Evolutionary conservation across 2,888 invertebrate species (phyloP).

Genomic region (Laspeyria flexula): DNA sequence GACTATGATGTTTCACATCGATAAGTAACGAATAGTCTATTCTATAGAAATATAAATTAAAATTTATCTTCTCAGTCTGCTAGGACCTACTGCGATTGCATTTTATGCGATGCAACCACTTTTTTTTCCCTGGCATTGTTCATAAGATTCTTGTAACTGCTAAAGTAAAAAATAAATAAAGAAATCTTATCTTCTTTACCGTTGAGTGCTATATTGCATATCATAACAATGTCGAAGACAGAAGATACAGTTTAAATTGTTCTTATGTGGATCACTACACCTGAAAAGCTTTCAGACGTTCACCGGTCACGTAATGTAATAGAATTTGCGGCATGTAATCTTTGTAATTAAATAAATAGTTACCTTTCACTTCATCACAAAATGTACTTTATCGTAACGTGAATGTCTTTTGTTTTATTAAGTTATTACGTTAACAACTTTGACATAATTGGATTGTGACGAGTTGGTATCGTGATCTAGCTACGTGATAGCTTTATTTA

Average conservation of each 20-base stretch:
- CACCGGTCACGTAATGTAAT: constrained; percentile 28
- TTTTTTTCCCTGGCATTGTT: no score
- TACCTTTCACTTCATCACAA: constrained; percentile 44
- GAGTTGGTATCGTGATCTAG: neutral
- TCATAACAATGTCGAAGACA: constrained; percentile 14
- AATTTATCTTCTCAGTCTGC: no score
- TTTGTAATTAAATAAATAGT: constrained; percentile 31
- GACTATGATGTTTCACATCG: neutral
- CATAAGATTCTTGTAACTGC: no score
- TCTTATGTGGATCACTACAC: neutral
- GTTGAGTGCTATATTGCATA: constrained; percentile 19
- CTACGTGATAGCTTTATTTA: no score
- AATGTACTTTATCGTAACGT: constrained; percentile 26
- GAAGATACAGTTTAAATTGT: constrained; percentile 22
- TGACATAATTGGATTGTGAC: neutral
- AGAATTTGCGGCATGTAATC: constrained; percentile 29
- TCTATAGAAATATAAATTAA: no score
- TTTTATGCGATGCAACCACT: no score
- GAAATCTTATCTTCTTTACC: no score
- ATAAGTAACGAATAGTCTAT: neutral
- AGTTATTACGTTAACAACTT: constrained; percentile 15
- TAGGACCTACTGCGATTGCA: neutral
- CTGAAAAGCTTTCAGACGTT: constrained; percentile 8
- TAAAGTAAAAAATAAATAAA: no score
- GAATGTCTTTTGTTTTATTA: constrained; percentile 22